Evolutionary conservation across 2,888 invertebrate species (phyloP).

Genomic region (Sesia bembeciformis): DNA sequence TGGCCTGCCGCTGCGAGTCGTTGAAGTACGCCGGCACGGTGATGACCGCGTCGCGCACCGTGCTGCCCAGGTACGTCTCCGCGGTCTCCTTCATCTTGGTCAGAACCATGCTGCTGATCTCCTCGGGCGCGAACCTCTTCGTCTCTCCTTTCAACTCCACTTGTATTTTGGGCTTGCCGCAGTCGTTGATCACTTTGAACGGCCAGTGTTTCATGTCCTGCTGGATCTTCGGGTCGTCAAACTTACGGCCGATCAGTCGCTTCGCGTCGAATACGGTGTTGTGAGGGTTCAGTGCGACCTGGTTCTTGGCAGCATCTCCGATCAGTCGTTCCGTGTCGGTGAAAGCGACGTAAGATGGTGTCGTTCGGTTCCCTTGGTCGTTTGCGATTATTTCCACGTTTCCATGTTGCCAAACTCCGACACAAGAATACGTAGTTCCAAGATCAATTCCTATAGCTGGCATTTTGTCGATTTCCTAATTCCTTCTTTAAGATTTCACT

Average conservation of each 20-base stretch:
- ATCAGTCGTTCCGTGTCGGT: conserved; percentile 72
- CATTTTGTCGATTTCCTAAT: not conserved
- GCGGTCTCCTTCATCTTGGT: conserved; percentile 82
- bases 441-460: conserved; percentile 53
- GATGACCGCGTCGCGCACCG: conserved; percentile 78
- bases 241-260: conserved; percentile 83
- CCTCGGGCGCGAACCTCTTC: conserved; percentile 76
- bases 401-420: conserved; percentile 81
- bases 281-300: conserved; percentile 78
- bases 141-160: conserved; percentile 74
- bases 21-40: conserved; percentile 84
- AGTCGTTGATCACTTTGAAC: conserved; percentile 77
- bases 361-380: conserved; percentile 74
- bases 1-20: conserved; percentile 78
- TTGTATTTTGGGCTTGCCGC: conserved; percentile 76
- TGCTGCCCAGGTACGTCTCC: conserved; percentile 77
- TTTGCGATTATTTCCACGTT: conserved; percentile 78
- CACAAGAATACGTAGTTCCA: conserved; percentile 77
- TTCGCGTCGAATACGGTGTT: conserved; percentile 83
- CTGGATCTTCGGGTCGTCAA: conserved; percentile 79
- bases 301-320: conserved; percentile 77
- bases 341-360: conserved; percentile 84
- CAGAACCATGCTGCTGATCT: conserved; percentile 76
- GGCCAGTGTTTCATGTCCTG: conserved; percentile 86
- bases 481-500: not conserved